Evolutionary conservation across 2,797 vertebrate genomes (phyloP).

Genomic region (Chanos chanos): DNA sequence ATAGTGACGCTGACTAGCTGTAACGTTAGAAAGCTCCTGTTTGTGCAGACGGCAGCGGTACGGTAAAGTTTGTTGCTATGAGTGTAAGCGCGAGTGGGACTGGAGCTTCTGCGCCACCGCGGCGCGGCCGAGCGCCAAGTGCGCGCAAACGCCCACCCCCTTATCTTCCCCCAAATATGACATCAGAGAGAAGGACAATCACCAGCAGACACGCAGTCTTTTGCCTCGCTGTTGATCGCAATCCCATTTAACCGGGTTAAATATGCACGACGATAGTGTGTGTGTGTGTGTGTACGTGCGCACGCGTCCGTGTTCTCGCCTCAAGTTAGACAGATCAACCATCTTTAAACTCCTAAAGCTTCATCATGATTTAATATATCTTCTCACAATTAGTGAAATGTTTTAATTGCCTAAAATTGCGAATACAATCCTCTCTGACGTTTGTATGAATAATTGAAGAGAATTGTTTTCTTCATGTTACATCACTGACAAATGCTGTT

Average conservation of each 20-base stretch:
- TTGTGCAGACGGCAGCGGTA: not conserved
- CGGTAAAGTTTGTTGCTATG: slow-evolving; percentile 6
- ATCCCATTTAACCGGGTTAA: not conserved
- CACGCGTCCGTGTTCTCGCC: not conserved
- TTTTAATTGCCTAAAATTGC: too few species aligned
- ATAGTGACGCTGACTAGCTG: too few species aligned
- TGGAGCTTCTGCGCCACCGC: too few species aligned
- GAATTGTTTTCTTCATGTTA: too few species aligned
- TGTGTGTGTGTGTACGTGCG: too few species aligned
- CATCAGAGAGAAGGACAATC: slow-evolving; percentile 37
- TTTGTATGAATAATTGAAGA: too few species aligned
- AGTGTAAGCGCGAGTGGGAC: not conserved
- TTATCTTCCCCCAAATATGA: slow-evolving; percentile 40
- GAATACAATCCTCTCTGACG: too few species aligned
- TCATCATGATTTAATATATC: too few species aligned
- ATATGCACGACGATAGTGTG: not conserved
- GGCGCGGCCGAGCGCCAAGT: slow-evolving; percentile 44
- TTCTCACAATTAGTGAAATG: too few species aligned
- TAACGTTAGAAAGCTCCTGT: too few species aligned
- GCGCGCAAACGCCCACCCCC: slow-evolving; percentile 49
- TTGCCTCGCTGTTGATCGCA: not conserved
- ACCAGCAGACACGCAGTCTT: slow-evolving; percentile 1
- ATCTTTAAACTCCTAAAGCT: too few species aligned
- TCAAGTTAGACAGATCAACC: not conserved
- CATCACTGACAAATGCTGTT: too few species aligned